A percentile compares a stretch with the other conserved stretches of the same genome.
phyloP scores from a whole-genome alignment of 2,113 vertebrate genomes.

The Erythrolamprus reginae region DNA sequence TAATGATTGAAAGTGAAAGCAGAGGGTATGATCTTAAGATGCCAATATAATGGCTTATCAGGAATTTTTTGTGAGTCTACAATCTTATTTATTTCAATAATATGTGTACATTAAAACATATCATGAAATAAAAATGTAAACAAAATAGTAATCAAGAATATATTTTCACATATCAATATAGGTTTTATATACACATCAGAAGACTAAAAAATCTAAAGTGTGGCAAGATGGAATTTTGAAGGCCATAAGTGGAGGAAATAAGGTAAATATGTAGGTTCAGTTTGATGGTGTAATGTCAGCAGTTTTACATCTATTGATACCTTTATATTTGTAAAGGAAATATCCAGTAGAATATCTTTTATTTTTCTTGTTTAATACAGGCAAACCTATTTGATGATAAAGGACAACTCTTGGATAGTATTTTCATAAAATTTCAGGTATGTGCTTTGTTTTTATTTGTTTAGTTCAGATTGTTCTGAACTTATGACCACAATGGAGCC shows the following conservation, averaged over 20 bases:
- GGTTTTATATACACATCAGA: conserved; percentile 79
- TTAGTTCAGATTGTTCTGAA: neutral
- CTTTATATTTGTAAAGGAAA: neutral
- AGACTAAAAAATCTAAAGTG: conserved; percentile 74
- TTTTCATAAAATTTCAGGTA: conserved; percentile 76
- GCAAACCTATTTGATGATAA: conserved; percentile 72
- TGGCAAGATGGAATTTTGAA: conserved; percentile 79
- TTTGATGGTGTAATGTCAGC: accelerated
- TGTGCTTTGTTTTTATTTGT: neutral
- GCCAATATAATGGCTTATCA: conserved; percentile 52
- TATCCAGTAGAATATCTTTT: conserved; percentile 1
- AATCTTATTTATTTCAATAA: neutral
- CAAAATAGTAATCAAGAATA: neutral
- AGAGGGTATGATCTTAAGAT: neutral
- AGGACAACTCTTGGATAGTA: conserved; percentile 70
- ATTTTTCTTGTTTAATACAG: conserved; percentile 56
- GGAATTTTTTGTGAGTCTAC: conserved; percentile 61
- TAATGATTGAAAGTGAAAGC: neutral
- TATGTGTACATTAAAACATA: neutral
- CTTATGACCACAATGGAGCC: neutral
- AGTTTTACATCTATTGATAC: neutral
- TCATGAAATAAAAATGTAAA: neutral
- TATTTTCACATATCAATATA: conserved; percentile 41
- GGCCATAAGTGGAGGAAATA: conserved; percentile 53
- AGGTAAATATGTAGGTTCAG: conserved; percentile 54